Conservation (phyloP, 2,888 invertebrate species). For the Hedya salicella region DNA sequence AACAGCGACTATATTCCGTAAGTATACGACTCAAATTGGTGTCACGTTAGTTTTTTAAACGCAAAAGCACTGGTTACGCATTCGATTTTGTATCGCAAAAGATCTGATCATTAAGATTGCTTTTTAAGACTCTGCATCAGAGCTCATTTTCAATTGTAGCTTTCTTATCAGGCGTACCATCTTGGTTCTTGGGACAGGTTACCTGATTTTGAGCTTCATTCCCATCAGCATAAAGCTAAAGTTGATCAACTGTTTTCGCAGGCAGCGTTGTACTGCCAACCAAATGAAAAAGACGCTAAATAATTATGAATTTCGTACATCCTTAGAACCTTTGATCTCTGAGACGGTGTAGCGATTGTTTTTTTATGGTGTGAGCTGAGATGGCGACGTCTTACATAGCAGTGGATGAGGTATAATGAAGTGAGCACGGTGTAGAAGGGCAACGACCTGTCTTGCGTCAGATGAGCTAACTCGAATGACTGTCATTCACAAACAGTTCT, state of each 20-base stretch:
- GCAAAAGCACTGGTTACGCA: background rate
- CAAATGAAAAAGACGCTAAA: background rate
- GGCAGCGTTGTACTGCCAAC: background rate
- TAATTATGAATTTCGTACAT: background rate
- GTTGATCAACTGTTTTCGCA: background rate
- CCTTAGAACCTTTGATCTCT: background rate
- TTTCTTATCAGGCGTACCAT: background rate
- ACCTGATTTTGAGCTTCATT: background rate
- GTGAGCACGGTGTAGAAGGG: conserved; percentile 9
- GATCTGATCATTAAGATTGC: background rate
- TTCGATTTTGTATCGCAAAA: background rate
- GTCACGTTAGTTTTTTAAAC: background rate
- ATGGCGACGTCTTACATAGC: conserved; percentile 11
- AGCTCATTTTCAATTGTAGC: conserved; percentile 7
- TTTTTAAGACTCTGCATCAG: background rate
- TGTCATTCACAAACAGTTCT: background rate
- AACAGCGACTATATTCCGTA: conserved; percentile 1
- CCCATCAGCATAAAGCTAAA: background rate
- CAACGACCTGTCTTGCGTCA: conserved; percentile 7
- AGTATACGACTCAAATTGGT: background rate
- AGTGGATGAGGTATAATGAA: conserved; percentile 11
- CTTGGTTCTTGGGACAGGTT: background rate
- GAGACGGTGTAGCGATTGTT: background rate
- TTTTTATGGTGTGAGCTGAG: conserved; percentile 6
- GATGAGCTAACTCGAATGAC: conserved; percentile 8